Conservation (phyloP, 2,888 invertebrate species). For the Iselma pallidipennis region DNA sequence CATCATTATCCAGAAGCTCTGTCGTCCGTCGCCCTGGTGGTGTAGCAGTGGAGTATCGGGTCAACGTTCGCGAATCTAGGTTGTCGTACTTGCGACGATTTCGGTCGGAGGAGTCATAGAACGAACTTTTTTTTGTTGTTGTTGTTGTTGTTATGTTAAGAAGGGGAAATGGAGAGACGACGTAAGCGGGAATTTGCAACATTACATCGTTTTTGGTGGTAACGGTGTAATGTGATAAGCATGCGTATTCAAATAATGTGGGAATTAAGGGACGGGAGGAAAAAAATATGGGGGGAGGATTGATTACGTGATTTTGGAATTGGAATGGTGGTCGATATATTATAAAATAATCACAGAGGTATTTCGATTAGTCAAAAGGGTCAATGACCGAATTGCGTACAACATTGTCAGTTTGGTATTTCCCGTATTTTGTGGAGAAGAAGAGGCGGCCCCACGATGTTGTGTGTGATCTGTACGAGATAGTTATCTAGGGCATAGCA, state of each 20-base stretch:
- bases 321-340: neutral
- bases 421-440: slow-evolving; percentile 2
- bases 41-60: slow-evolving; percentile 28
- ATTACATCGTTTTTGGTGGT: slow-evolving; percentile 26
- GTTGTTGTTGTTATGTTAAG: neutral
- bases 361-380: neutral
- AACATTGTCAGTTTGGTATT: neutral
- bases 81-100: slow-evolving; percentile 37
- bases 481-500: neutral
- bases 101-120: slow-evolving; percentile 5
- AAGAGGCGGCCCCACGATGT: too few species aligned
- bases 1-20: neutral
- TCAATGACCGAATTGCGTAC: neutral
- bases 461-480: neutral
- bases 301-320: neutral
- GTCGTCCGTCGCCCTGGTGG: neutral
- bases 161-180: slow-evolving; percentile 9
- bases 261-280: neutral
- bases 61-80: slow-evolving; percentile 43
- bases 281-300: neutral
- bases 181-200: slow-evolving; percentile 40
- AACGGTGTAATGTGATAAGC: slow-evolving; percentile 39
- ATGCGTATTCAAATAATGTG: slow-evolving; percentile 29
- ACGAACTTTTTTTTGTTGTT: slow-evolving; percentile 7
- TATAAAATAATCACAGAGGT: neutral